phyloP scores from a whole-genome alignment of 2,797 vertebrate species.

The Typhlichthys subterraneus region DNA sequence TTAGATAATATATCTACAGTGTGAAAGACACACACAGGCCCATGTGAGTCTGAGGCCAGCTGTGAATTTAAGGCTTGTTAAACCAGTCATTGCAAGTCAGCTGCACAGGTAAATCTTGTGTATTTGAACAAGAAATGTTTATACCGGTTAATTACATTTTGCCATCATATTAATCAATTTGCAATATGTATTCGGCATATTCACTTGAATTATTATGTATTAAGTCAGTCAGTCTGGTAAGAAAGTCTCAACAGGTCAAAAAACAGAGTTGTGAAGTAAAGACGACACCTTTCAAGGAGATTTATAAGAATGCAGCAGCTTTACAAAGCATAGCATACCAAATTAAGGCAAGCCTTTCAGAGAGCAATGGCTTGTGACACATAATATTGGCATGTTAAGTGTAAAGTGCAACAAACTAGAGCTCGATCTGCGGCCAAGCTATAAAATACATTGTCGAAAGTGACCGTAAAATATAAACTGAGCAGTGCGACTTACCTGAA shows the following conservation, averaged over 20 bases:
- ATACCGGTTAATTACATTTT: background rate
- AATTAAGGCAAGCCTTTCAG: slow-evolving; percentile 34
- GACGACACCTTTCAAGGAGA: slow-evolving; percentile 33
- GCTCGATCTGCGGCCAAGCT: slow-evolving; percentile 19
- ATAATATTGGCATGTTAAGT: slow-evolving; percentile 62
- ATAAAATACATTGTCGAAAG: slow-evolving; percentile 11
- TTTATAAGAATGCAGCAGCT: slow-evolving; percentile 55
- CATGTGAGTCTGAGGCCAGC: background rate
- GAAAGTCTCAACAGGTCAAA: background rate
- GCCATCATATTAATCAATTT: background rate
- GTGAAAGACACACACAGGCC: slow-evolving; percentile 3
- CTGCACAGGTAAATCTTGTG: background rate
- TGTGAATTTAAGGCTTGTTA: background rate
- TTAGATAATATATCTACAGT: slow-evolving; percentile 7
- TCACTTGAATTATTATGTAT: background rate
- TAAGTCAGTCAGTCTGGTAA: background rate
- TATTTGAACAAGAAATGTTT: background rate
- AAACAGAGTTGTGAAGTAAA: background rate
- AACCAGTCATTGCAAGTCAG: background rate
- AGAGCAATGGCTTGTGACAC: slow-evolving; percentile 61
- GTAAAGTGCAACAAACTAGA: slow-evolving; percentile 37
- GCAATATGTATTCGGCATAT: background rate
- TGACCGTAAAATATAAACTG: background rate
- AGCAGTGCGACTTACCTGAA: slow-evolving; percentile 71
- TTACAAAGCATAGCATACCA: slow-evolving; percentile 54